Evolutionary conservation across 2,113 vertebrate species (phyloP).

Genomic region (Bubo bubo): DNA sequence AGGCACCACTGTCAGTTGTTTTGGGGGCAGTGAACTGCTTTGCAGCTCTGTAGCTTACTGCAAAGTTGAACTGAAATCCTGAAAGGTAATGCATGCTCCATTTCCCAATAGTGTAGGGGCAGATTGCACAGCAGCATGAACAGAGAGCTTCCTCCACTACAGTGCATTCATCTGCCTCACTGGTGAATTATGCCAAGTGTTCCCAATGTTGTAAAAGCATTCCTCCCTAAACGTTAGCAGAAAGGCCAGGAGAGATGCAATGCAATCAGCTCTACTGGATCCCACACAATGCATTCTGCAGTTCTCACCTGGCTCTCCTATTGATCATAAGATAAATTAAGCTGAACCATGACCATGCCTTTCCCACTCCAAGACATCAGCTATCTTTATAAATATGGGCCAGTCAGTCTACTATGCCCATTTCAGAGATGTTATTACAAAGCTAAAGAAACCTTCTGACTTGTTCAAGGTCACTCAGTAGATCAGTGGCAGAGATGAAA

Average conservation of each 20-base stretch:
- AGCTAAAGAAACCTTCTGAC: background rate
- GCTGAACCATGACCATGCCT: background rate
- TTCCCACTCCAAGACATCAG: background rate
- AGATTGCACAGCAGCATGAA: background rate
- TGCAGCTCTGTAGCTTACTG: background rate
- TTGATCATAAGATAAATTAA: background rate
- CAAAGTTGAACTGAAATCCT: background rate
- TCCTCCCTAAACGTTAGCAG: background rate
- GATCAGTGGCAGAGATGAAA: background rate
- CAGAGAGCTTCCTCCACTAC: background rate
- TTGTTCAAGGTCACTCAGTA: background rate
- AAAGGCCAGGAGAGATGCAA: background rate
- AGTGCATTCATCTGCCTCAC: background rate
- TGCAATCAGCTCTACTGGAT: background rate
- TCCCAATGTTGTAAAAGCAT: accelerated
- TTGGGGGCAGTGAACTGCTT: background rate
- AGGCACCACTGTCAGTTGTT: background rate
- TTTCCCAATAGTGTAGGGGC: background rate
- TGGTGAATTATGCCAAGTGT: background rate
- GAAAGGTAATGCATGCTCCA: background rate
- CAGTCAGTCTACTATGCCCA: background rate
- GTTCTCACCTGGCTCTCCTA: background rate
- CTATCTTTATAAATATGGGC: background rate
- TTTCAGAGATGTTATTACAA: background rate
- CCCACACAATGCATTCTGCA: background rate